Evolutionary conservation across 1,140 invertebrate genomes (phyloP), one percentile per base, ranked within the genome.

Genomic region (Zaprionus inermis): DNA sequence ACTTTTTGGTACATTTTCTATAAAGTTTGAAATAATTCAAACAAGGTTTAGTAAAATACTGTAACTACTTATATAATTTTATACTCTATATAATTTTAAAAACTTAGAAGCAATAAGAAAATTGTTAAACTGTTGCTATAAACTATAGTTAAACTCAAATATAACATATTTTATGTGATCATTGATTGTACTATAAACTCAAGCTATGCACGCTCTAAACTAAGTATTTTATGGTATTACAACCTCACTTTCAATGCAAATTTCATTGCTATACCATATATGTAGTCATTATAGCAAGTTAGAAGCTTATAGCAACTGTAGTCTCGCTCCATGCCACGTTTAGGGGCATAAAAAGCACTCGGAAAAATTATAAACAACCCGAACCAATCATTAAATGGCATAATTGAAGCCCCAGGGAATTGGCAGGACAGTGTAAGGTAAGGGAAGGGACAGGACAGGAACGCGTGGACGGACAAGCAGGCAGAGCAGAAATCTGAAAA

Each of bases 321-420:
- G n/a, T 44, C 7, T 16, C n/a, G n/a, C n/a, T 16, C n/a, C 38
- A 4, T 44, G 38, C 5, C 30, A 1, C 36, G 36, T 38, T 54
- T 34, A n/a, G 32, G 18, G 28, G 12, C 36, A 32, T 16, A 58
- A 72, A 64, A 64, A 72, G 54, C 55, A 72, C 32, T 67, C 52
- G 44, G 63, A 11, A 18, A 52, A 72, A 72, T 59, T 41, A 41
- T 67, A 65, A 69, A 38, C 32, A 6, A 54, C 14, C 67, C 56
- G 66, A 81, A 77, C 76, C 83, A 88, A 79, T 86, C 83, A 86
- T 86, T 86, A 86, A 83, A 78, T 79, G 70, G 76, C 84, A 86
- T 86, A 86, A 86, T 86, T 86, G 84, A 64, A 76, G 79, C 83
- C 73, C 80, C 11, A 69, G 83, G 83, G 83, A 86, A 79, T 86